phyloP scores from a whole-genome alignment of 2,797 vertebrate species.

The Iguana delicatissima region DNA sequence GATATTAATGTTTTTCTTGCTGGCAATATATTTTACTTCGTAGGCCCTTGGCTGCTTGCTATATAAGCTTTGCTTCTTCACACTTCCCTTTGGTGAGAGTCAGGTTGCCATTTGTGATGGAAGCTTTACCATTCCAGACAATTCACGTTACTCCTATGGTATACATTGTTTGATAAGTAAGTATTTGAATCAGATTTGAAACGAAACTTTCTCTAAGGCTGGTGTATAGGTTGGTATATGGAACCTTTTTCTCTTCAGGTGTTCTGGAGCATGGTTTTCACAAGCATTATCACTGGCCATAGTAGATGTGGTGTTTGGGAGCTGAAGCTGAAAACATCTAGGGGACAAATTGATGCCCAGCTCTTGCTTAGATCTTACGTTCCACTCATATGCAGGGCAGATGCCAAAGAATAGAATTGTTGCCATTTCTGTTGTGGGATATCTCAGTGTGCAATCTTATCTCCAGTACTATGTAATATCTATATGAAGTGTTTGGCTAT shows the following conservation, averaged over 20 bases:
- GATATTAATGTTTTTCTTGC: not conserved
- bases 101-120: conserved; percentile 99
- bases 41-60: conserved; percentile 98
- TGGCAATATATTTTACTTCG: conserved; percentile 63
- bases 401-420: not conserved
- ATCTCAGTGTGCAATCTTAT: not conserved
- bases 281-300: not conserved
- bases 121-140: conserved; percentile 94
- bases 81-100: conserved; percentile 98
- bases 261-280: not conserved
- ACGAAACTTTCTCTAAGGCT: not conserved
- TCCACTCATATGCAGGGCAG: too few relatives aligned
- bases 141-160: conserved; percentile 91
- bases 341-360: too few relatives aligned
- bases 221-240: not conserved
- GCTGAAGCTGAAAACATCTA: not conserved
- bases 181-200: conserved; percentile 67
- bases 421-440: not conserved
- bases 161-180: conserved; percentile 96
- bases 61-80: conserved; percentile 99
- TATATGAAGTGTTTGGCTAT: not conserved
- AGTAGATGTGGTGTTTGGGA: not conserved
- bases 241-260: not conserved
- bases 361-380: not conserved
- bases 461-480: not conserved